phyloP scores from a whole-genome alignment of 2,113 vertebrate genomes.

The Aleadryas rufinucha region DNA sequence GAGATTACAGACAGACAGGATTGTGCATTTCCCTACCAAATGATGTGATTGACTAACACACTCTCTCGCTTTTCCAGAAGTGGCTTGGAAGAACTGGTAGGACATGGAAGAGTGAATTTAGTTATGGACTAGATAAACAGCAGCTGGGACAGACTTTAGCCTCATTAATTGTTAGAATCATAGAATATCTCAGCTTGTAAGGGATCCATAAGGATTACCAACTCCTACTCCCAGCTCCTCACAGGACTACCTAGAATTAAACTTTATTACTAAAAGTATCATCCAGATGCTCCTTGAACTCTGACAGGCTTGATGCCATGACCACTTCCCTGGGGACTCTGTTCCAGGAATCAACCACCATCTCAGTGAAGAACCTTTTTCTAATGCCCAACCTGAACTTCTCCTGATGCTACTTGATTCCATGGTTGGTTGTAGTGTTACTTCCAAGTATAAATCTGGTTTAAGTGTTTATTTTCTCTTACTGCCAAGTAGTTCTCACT shows the following conservation, averaged over 20 bases:
- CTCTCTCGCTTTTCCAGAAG: not conserved
- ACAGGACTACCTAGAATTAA: not conserved
- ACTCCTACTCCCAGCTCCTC: not conserved
- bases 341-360: not conserved
- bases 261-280: not conserved
- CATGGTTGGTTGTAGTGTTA: not conserved
- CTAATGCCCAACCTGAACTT: not conserved
- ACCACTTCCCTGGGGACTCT: not conserved
- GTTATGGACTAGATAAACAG: not conserved
- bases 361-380: not conserved
- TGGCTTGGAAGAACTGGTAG: not conserved
- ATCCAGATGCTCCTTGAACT: not conserved
- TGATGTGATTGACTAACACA: not conserved
- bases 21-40: slow-evolving; percentile 39
- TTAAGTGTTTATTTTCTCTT: not conserved
- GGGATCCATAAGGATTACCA: not conserved
- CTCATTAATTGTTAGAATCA: not conserved
- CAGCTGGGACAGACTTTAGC: not conserved
- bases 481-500: not conserved
- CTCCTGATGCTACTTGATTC: not conserved
- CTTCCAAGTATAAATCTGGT: not conserved
- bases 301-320: not conserved
- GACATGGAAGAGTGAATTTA: not conserved
- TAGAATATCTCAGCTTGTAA: not conserved
- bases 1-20: not conserved